Conservation (phyloP, 1,140 invertebrate genomes). For the Drosophila teissieri region DNA sequence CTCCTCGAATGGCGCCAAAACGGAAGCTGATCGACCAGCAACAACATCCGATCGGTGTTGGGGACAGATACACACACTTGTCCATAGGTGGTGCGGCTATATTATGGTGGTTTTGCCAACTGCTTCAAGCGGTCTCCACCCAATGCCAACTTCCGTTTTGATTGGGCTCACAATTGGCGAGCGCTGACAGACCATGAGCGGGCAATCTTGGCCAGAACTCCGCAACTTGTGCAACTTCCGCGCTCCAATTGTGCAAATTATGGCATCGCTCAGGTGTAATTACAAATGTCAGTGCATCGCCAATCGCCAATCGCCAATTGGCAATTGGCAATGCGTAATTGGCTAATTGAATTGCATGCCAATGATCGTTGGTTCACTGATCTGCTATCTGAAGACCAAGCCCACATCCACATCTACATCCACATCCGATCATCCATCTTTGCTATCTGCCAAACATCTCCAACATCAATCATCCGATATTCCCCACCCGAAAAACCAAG, state of each 20-base stretch:
- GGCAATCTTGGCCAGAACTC: constrained; percentile 35
- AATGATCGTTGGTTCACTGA: background rate
- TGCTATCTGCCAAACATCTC: background rate
- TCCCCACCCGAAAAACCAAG: constrained; percentile 4
- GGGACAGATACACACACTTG: background rate
- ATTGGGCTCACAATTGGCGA: constrained; percentile 19
- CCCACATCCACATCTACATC: constrained; percentile 10
- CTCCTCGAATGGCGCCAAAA: constrained; percentile 37
- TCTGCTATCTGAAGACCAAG: background rate
- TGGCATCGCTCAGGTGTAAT: constrained; percentile 56
- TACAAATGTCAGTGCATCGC: constrained; percentile 60
- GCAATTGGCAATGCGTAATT: constrained; percentile 73
- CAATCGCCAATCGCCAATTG: constrained; percentile 57
- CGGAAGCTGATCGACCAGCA: constrained; percentile 28
- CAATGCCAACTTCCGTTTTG: constrained; percentile 45
- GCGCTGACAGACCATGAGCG: constrained; percentile 9
- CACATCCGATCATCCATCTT: constrained; percentile 39
- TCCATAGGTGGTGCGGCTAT: background rate
- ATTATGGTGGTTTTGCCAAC: constrained; percentile 2
- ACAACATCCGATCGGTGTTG: constrained; percentile 11
- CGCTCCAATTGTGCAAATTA: constrained; percentile 57
- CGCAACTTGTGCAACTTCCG: constrained; percentile 47
- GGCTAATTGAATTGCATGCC: constrained; percentile 63
- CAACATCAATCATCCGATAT: constrained; percentile 27
- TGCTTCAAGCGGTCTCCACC: constrained; percentile 16